phyloP scores from a whole-genome alignment of 1,140 invertebrate genomes.

The Tigriopus japonicus region DNA sequence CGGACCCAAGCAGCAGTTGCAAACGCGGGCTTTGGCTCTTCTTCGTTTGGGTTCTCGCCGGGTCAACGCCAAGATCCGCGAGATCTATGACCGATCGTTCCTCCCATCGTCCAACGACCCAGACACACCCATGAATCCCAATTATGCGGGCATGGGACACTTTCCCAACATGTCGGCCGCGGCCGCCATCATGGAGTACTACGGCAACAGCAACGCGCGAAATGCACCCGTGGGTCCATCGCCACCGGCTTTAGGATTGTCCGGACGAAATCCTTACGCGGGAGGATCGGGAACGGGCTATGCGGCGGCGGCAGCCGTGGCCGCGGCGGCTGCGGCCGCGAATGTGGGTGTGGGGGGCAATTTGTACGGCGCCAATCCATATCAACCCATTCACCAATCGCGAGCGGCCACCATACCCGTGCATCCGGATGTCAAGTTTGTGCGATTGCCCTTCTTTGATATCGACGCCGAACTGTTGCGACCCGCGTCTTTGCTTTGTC shows the following conservation, averaged over 20 bases:
- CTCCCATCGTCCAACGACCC: background rate
- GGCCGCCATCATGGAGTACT: background rate
- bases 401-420: conserved; percentile 35
- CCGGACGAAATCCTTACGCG: background rate
- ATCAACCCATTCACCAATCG: background rate
- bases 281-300: background rate
- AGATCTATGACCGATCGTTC: conserved; percentile 39
- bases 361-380: background rate
- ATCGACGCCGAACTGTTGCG: conserved; percentile 64
- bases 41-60: conserved; percentile 46
- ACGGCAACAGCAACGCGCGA: background rate
- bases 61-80: conserved; percentile 55
- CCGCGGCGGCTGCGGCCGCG: background rate
- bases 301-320: background rate
- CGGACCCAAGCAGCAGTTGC: conserved; percentile 66
- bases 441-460: conserved; percentile 81
- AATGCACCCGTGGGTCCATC: background rate
- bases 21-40: conserved; percentile 53
- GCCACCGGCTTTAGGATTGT: background rate
- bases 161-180: background rate
- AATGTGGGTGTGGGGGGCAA: background rate
- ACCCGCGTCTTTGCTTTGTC: conserved; percentile 55
- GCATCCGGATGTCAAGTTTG: conserved; percentile 74
- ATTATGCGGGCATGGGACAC: background rate
- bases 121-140: background rate